Conservation (phyloP, 2,888 invertebrate species). For the Hydropsyche betteni region DNA sequence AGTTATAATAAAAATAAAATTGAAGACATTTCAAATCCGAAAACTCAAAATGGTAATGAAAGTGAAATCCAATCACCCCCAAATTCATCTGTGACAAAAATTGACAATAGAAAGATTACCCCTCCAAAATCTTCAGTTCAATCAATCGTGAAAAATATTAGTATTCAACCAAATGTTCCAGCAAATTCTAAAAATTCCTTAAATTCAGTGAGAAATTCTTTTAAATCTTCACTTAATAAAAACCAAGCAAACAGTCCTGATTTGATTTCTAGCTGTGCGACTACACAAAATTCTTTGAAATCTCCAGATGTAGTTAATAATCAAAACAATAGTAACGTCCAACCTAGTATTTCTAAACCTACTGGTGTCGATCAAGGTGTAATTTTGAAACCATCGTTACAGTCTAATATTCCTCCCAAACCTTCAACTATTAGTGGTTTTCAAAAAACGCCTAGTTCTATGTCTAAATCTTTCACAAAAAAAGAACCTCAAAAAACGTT, state of each 20-base stretch:
- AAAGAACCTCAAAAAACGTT: slow-evolving; percentile 59
- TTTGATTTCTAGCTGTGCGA: slow-evolving; percentile 75
- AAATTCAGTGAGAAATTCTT: slow-evolving; percentile 58
- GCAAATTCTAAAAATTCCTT: not conserved
- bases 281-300: slow-evolving; percentile 63
- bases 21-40: not conserved
- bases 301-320: slow-evolving; percentile 71
- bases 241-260: slow-evolving; percentile 73
- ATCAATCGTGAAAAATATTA: not conserved
- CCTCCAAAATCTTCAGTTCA: not conserved
- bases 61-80: slow-evolving; percentile 53
- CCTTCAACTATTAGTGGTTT: slow-evolving; percentile 61
- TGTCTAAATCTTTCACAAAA: slow-evolving; percentile 55
- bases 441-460: slow-evolving; percentile 54
- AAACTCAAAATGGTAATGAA: not conserved
- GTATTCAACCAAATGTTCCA: not conserved
- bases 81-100: slow-evolving; percentile 61
- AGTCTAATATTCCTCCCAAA: slow-evolving; percentile 57
- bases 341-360: slow-evolving; percentile 56
- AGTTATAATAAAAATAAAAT: slow-evolving; percentile 49
- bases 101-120: not conserved
- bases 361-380: slow-evolving; percentile 53
- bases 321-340: slow-evolving; percentile 54
- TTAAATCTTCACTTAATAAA: slow-evolving; percentile 55
- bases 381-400: slow-evolving; percentile 54